Base-by-base conservation (phyloP, 2,797 vertebrate genomes). In the Mormyrus proboscirostris region DNA sequence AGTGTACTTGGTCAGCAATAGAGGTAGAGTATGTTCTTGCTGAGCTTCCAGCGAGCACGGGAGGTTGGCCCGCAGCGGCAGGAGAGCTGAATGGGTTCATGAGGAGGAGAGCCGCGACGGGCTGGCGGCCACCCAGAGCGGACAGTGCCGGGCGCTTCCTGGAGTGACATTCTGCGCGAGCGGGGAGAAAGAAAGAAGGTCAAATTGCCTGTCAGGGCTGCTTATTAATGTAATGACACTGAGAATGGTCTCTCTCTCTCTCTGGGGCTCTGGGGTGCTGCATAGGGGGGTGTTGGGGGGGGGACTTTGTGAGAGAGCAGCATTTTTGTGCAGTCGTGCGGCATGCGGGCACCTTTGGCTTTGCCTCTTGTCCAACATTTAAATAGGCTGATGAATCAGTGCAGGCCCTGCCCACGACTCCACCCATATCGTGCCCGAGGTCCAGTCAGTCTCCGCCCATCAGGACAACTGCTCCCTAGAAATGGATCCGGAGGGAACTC, bases 171-270 rank as follows among this genome's bases (percentile, higher is more conserved):
- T 53, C 73, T 83, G 51, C 14, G 41, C 53, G n/a, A 57, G 38
- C 25, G 69, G 51, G 22, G 49, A 41, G 62, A 85, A 86, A 90
- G 93, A 91, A 93, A 89, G 89, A 92, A 94, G 94, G 94, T 94
- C 95, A 95, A 91, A 91, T 92, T 93, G 93, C 92, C 94, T 94
- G 93, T 93, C 92, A 93, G 92, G 92, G 92, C 94, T 93, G 94
- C 94, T 95, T 95, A 95, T 95, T 95, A 95, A 95, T 94, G 94
- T 95, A 95, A 95, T 95, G 95, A 95, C 95, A 95, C 94, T 94
- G 88, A 89, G 93, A 90, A 91, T 59, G 94, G 92, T 49, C 85
- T 87, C 50, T 57, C 53, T 19, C 41, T 44, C 69, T 76, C 62
- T 69, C 62, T 69, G 22, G 22, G 22, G 22, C 73, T 44, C 51